Evolutionary conservation across 2,888 invertebrate species (phyloP), one percentile per base, ranked within the genome.

Genomic region (Agonopterix alstromeriana): DNA sequence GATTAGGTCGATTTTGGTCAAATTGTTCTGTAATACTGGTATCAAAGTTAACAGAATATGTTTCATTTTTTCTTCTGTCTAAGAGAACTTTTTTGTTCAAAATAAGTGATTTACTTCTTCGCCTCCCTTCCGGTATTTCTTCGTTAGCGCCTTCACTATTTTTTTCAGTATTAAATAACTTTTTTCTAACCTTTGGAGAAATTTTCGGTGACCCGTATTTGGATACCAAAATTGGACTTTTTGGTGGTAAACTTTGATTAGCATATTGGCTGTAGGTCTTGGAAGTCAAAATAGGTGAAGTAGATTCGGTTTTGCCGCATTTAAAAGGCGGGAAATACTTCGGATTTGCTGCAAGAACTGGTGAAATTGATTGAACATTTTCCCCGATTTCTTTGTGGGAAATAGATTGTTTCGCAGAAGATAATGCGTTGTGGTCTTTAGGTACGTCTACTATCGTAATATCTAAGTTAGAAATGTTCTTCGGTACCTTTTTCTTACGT

Each of bases 381-480:
- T 11, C 14, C 9, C 41, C 10, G 3, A 41, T 44, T 55, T 45
- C 50, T 10, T 11, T n/a, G 10, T n/a, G 1, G 2, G 73, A 55
- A 52, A 71, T 60, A 0, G 77, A 73, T 0, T 75, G 77, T 64
- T 62, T 63, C 36, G 38, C 57, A 12, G 59, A 51, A 35, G 43
- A 48, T 4, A 35, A 36, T 8, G 46, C 17, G 52, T 57, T 67
- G 17, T 9, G 48, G 0, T 67, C 54, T 46, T 54, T 61, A 36
- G 53, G 47, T 1, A 56, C 48, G 38, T 82, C 73, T 35, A 65
- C 42, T 40, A 78, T 65, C 2, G 70, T 76, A 8, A 87, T 61
- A 48, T 78, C 67, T 48, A 88, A 67, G 50, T 80, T 81, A 10
- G 78, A 74, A 35, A 70, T 42, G 47, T 82, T 82, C 38, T 64